These are phyloP conservation scores for Willisornis vidua DNA, from an alignment of 2,113 vertebrate genomes.

Conservation along the genomic window DNA sequence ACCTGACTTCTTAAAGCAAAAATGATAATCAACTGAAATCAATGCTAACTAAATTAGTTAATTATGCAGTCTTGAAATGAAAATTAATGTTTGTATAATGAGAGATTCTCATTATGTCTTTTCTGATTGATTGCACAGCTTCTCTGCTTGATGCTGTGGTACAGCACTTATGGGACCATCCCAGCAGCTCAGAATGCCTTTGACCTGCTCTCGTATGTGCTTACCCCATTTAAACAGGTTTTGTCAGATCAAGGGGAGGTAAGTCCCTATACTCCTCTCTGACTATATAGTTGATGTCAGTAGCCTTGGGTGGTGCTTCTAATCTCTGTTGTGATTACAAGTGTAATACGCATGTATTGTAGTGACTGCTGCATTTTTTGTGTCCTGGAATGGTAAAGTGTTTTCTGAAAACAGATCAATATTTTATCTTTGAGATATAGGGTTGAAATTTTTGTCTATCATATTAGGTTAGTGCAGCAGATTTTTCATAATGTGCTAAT, in stretches of 20 bases:
- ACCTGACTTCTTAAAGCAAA: conserved; percentile 37
- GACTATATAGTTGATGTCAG: background rate
- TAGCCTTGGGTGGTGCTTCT: background rate
- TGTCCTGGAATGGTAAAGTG: background rate
- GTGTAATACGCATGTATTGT: background rate
- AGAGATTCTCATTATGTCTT: conserved; percentile 49
- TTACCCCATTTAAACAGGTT: conserved; percentile 70
- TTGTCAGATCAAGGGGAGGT: conserved; percentile 54
- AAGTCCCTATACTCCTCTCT: background rate
- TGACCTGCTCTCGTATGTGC: conserved; percentile 71
- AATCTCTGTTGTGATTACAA: background rate
- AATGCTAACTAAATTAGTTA: conserved; percentile 45
- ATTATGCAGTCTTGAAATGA: conserved; percentile 52
- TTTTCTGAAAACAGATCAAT: background rate
- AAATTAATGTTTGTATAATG: conserved; percentile 52
- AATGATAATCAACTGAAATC: conserved; percentile 33
- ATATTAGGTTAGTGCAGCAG: background rate
- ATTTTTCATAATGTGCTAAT: background rate
- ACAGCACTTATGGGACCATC: conserved; percentile 74
- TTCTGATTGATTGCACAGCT: conserved; percentile 76
- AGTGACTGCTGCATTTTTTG: background rate
- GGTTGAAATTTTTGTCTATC: background rate
- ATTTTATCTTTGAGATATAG: background rate
- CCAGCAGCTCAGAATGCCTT: conserved; percentile 77
- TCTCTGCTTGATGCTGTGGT: conserved; percentile 79